These are phyloP conservation scores for Chrysopilus asiliformis DNA, from an alignment of 2,888 invertebrate species.

Conservation along the genomic window DNA sequence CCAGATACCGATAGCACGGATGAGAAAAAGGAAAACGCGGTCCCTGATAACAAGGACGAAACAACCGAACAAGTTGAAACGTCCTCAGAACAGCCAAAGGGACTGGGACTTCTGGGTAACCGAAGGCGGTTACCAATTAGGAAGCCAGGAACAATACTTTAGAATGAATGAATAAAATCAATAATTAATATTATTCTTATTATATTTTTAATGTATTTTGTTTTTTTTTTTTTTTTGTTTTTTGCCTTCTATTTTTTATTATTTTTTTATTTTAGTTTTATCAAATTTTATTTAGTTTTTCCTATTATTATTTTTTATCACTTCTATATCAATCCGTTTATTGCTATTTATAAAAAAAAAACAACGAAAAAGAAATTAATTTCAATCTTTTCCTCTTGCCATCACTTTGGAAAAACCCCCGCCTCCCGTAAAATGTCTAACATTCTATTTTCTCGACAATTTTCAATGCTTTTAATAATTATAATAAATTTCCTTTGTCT, in stretches of 20 bases:
- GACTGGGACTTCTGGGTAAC: constrained; percentile 55
- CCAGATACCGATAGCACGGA: constrained; percentile 11
- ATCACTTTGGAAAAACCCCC: too few species aligned
- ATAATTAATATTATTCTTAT: neutral
- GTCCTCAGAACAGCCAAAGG: constrained; percentile 45
- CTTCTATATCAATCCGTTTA: too few species aligned
- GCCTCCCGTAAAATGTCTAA: too few species aligned
- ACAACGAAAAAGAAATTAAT: too few species aligned
- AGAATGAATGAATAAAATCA: constrained; percentile 8
- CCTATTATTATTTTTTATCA: too few species aligned
- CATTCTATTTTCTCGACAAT: too few species aligned
- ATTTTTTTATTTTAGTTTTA: neutral
- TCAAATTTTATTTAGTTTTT: neutral
- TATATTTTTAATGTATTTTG: neutral
- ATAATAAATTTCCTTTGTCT: too few species aligned
- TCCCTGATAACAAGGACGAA: too few species aligned
- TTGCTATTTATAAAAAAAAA: too few species aligned
- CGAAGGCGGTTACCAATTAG: constrained; percentile 50
- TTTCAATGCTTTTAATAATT: too few species aligned
- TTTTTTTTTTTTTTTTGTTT: neutral
- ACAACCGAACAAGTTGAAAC: constrained; percentile 37
- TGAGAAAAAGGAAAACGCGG: constrained; percentile 18
- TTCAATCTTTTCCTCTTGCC: too few species aligned
- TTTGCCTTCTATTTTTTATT: neutral
- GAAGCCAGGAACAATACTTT: constrained; percentile 41